Evolutionary conservation across 2,113 vertebrate species (phyloP).

Genomic region (Lethenteron reissneri): DNA sequence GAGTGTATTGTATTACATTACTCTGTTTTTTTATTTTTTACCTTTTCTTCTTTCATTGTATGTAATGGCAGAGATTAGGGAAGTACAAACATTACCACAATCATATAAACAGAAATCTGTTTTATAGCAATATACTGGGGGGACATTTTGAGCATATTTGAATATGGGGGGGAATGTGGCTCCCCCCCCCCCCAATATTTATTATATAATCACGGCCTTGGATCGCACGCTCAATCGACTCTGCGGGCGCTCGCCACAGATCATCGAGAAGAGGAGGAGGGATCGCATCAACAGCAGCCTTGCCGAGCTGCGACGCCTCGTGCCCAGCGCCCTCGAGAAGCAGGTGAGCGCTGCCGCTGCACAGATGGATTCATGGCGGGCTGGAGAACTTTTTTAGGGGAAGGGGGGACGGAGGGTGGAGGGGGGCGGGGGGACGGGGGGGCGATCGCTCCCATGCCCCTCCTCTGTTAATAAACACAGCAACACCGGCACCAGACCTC

Average conservation of each 20-base stretch:
- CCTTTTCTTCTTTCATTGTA: neutral
- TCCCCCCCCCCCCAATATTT: neutral
- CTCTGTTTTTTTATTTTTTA: neutral
- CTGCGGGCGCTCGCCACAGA: conserved; percentile 22
- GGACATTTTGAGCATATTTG: neutral
- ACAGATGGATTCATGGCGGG: neutral
- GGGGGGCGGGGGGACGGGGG: neutral
- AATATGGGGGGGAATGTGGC: too few species aligned
- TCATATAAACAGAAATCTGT: neutral
- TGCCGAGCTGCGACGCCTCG: conserved; percentile 58
- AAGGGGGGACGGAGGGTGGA: neutral
- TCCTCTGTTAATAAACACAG: neutral
- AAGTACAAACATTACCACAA: too few species aligned
- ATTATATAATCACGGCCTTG: neutral
- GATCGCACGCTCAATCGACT: neutral
- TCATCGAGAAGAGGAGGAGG: conserved; percentile 70
- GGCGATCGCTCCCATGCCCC: conserved; percentile 14
- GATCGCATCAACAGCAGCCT: conserved; percentile 89
- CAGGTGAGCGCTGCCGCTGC: conserved; percentile 26
- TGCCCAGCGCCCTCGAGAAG: conserved; percentile 73
- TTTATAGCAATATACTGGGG: neutral
- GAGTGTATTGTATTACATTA: neutral
- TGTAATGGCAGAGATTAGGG: too few species aligned
- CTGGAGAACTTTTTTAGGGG: neutral
- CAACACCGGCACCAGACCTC: too few species aligned